Conservation (phyloP, 2,113 vertebrate species). For the Microtus richardsoni region DNA sequence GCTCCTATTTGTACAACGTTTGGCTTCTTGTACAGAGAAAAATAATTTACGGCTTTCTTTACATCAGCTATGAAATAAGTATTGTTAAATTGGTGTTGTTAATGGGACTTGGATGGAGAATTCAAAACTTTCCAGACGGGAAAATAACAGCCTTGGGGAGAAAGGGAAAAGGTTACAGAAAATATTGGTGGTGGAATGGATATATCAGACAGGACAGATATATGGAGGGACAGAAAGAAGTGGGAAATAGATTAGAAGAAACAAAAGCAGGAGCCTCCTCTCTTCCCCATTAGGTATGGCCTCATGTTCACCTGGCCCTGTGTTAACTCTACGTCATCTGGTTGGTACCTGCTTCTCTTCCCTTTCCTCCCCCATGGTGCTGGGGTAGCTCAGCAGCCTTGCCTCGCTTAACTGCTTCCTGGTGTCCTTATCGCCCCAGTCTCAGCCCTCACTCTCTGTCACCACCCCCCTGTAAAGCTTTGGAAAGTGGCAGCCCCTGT, state of each 20-base stretch:
- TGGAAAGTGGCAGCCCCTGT: neutral
- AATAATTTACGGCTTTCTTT: neutral
- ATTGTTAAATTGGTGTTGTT: neutral
- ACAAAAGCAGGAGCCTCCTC: too few relatives aligned
- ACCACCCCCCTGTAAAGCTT: neutral
- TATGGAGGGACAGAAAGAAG: neutral
- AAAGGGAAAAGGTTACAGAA: neutral
- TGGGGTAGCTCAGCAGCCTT: neutral
- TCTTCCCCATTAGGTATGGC: accelerated
- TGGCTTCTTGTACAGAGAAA: neutral
- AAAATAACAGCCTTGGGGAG: neutral
- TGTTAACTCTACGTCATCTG: neutral
- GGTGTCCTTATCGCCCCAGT: neutral
- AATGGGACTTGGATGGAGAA: neutral
- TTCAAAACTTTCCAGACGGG: neutral
- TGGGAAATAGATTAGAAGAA: neutral
- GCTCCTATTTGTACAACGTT: neutral
- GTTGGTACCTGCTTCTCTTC: neutral
- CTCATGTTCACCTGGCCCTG: neutral
- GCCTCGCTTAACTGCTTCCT: neutral
- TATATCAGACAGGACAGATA: neutral
- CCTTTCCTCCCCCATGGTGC: neutral
- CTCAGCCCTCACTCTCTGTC: neutral
- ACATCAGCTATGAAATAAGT: neutral
- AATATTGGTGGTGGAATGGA: neutral